Base-by-base conservation (phyloP, 2,888 invertebrate species). In the Caenorhabditis sp. region DNA sequence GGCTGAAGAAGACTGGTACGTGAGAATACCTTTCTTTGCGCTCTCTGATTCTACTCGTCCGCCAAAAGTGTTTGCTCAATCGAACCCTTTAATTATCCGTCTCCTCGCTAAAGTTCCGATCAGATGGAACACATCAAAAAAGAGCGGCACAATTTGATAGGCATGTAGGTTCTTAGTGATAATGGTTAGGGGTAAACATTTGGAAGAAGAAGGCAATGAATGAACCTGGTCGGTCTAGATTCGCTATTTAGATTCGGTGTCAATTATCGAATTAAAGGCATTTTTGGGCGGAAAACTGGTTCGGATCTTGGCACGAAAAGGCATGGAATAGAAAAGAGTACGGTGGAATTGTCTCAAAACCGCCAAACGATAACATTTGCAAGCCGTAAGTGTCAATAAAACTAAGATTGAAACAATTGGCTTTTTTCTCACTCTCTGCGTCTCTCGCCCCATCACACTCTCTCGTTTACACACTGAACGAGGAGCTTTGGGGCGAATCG, bases 261-360 rank as follows among this genome's bases (percentile, higher is more conserved):
- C 65, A 65, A 65, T 65, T 65, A 65, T 65, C 65, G 65, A 65
- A 65, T 65, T 55, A 65, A 43, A 1, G 39, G 17, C 26, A 11
- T 22, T 17, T 13, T 1, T 7, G 15, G 35, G 17, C 11, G 39
- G 17, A 41, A 20, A 15, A 41, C 5, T 15, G 20, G 9, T 41
- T 41, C 41, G 15, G 41, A 30, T 30, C n/a, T n/a, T n/a, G n/a
- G n/a, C n/a, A n/a, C n/a, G n/a, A n/a, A n/a, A n/a, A n/a, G n/a
- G n/a, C n/a, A n/a, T n/a, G n/a, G n/a, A n/a, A n/a, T n/a, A n/a
- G n/a, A n/a, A n/a, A n/a, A n/a, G n/a, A n/a, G n/a, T n/a, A n/a
- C n/a, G n/a, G n/a, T n/a, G n/a, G n/a, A n/a, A n/a, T n/a, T n/a
- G n/a, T n/a, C n/a, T n/a, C n/a, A n/a, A n/a, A n/a, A n/a, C n/a